phyloP scores from a whole-genome alignment of 2,888 invertebrate species.

The Drosophila lacicola region DNA sequence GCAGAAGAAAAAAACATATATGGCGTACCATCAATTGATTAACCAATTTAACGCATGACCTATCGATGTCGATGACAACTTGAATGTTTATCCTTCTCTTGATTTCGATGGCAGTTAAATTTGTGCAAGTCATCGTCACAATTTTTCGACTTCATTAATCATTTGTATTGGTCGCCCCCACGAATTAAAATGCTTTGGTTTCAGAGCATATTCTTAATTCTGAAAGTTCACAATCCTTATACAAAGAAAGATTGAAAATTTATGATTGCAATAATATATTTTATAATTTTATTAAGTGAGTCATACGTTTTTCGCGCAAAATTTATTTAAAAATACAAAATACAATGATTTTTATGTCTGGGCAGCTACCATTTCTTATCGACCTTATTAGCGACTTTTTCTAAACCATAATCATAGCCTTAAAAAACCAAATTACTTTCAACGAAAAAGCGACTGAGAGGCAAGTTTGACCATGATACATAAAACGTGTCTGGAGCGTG shows the following conservation, averaged over 20 bases:
- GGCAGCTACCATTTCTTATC: neutral
- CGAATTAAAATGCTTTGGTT: too few relatives aligned
- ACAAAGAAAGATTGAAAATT: neutral
- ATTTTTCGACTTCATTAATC: neutral
- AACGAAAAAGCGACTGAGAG: too few relatives aligned
- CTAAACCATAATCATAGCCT: neutral
- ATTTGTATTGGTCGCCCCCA: neutral
- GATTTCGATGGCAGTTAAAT: neutral
- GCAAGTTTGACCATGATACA: too few relatives aligned
- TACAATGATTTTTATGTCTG: constrained; percentile 2
- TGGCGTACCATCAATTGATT: constrained; percentile 12
- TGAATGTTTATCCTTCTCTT: neutral
- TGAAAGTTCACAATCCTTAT: neutral
- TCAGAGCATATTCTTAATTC: neutral
- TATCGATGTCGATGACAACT: constrained; percentile 33
- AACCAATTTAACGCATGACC: constrained; percentile 13
- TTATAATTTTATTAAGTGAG: neutral
- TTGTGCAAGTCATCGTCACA: constrained; percentile 22
- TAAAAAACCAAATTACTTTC: too few relatives aligned
- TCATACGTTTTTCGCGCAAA: neutral
- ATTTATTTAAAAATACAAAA: neutral
- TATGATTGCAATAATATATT: constrained; percentile 7
- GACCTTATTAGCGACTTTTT: neutral
- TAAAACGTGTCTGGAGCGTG: too few relatives aligned
- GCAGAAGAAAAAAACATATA: neutral